Evolutionary conservation across 2,113 vertebrate species (phyloP).

Genomic region (Stictonetta naevosa): DNA sequence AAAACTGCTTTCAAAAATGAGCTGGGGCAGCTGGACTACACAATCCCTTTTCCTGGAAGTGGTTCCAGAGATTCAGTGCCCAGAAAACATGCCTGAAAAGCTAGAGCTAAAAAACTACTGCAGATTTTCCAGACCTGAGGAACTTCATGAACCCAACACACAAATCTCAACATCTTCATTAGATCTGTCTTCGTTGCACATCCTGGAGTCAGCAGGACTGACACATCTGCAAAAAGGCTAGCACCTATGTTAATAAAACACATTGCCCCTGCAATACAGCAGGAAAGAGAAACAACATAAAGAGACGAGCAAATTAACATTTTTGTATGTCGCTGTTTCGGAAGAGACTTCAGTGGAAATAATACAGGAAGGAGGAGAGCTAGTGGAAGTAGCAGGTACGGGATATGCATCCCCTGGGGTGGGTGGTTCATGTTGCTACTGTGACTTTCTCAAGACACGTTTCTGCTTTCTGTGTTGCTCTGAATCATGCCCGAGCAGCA

Average conservation of each 20-base stretch:
- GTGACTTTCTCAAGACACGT: not conserved
- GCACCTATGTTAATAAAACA: not conserved
- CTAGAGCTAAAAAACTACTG: not conserved
- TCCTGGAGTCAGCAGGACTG: not conserved
- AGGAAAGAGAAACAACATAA: not conserved
- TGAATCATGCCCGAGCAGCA: not conserved
- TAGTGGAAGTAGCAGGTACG: not conserved
- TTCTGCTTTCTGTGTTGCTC: not conserved
- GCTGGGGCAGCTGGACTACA: not conserved
- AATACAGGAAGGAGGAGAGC: not conserved
- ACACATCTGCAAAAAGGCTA: not conserved
- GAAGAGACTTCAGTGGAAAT: not conserved
- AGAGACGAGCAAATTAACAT: not conserved
- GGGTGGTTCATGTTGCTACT: not conserved
- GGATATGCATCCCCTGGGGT: not conserved
- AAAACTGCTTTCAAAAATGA: not conserved
- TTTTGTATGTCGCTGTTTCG: not conserved
- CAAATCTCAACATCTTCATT: not conserved
- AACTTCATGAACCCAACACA: not conserved
- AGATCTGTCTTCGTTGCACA: not conserved
- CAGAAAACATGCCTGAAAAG: not conserved
- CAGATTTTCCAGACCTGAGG: not conserved
- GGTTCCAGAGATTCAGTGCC: not conserved
- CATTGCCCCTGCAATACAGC: not conserved
- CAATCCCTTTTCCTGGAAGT: not conserved